These are phyloP conservation scores for Oreortyx pictus DNA, from an alignment of 2,797 vertebrate genomes.

Conservation along the genomic window DNA sequence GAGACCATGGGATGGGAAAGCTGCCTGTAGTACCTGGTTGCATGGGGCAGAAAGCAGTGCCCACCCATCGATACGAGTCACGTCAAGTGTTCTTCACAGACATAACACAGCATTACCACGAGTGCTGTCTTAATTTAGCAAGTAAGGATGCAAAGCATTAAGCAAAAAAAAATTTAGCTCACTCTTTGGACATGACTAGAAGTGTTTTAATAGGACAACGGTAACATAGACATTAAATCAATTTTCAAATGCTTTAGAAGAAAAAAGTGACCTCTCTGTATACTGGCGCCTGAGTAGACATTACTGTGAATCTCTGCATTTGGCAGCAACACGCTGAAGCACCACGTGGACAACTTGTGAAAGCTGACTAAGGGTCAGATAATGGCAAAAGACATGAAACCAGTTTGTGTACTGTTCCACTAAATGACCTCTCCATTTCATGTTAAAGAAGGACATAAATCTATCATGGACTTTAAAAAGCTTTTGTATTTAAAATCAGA, in stretches of 20 bases:
- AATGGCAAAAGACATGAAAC: neutral
- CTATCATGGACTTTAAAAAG: neutral
- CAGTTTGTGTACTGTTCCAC: neutral
- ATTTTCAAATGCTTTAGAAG: neutral
- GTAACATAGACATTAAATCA: neutral
- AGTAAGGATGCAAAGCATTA: neutral
- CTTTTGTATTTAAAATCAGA: neutral
- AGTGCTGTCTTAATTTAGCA: neutral
- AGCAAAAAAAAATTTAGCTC: neutral
- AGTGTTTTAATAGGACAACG: neutral
- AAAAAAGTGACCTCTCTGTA: fast-evolving
- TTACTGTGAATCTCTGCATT: neutral
- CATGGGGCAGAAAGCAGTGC: neutral
- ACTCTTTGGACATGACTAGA: neutral
- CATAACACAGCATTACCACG: neutral
- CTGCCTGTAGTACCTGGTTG: neutral
- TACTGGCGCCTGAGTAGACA: neutral
- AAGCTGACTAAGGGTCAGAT: neutral
- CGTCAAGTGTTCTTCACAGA: neutral
- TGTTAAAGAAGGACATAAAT: neutral
- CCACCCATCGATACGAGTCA: neutral
- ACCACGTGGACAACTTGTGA: neutral
- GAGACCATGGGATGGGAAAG: neutral
- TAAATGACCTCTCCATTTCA: neutral
- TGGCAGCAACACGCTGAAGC: neutral